These are phyloP conservation scores for Spodoptera litura DNA, from an alignment of 1,140 invertebrate species.

Conservation along the genomic window DNA sequence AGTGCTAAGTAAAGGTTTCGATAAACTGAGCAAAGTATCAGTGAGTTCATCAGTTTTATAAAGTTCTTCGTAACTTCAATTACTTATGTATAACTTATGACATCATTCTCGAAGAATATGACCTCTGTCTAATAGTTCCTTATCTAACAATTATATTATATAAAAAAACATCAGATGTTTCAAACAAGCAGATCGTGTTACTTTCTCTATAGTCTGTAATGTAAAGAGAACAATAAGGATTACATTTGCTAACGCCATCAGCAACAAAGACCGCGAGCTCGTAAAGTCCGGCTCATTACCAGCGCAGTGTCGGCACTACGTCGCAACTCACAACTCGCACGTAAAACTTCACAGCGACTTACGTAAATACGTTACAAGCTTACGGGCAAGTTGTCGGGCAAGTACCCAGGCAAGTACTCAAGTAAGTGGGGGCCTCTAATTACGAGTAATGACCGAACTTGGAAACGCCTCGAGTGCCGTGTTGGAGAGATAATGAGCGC, in stretches of 20 bases:
- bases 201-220: no score
- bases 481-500: slow-evolving; percentile 10
- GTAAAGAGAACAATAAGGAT: no score
- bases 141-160: no score
- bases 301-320: background rate
- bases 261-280: background rate
- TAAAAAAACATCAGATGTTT: no score
- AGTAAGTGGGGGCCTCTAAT: slow-evolving; percentile 22
- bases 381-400: slow-evolving; percentile 36
- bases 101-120: no score
- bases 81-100: no score
- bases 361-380: slow-evolving; percentile 23
- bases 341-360: slow-evolving; percentile 4
- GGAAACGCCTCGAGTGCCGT: slow-evolving; percentile 19
- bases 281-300: background rate
- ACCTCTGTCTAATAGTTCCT: no score
- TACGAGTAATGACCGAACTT: slow-evolving; percentile 40
- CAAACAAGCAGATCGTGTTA: no score
- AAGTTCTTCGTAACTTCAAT: no score
- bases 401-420: slow-evolving; percentile 25
- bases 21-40: no score
- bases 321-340: background rate
- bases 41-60: no score
- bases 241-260: background rate
- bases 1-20: no score